Conservation (phyloP, 2,888 invertebrate genomes). For the Plagodis dolabraria region DNA sequence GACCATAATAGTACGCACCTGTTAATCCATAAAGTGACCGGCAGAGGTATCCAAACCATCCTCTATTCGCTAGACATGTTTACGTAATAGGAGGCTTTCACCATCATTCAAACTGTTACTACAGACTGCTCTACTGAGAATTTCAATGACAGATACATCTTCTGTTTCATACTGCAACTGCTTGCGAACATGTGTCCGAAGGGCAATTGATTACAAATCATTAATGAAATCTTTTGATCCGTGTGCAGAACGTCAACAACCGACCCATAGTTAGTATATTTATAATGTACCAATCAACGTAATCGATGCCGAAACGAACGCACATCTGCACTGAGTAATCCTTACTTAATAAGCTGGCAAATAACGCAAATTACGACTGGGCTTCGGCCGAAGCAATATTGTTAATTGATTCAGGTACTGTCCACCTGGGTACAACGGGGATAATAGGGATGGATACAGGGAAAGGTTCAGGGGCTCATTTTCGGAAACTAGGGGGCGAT, state of each 20-base stretch:
- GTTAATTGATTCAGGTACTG: slow-evolving; percentile 73
- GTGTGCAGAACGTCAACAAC: slow-evolving; percentile 8
- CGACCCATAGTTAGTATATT: neutral
- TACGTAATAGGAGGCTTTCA: too few relatives aligned
- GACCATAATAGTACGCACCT: too few relatives aligned
- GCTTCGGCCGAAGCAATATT: slow-evolving; percentile 53
- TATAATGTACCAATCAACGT: slow-evolving; percentile 27
- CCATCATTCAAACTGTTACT: too few relatives aligned
- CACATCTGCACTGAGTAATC: slow-evolving; percentile 23
- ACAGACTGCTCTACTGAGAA: too few relatives aligned
- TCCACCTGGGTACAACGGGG: slow-evolving; percentile 63
- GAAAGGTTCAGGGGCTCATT: slow-evolving; percentile 4
- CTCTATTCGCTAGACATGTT: too few relatives aligned
- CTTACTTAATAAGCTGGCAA: slow-evolving; percentile 50
- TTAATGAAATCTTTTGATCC: neutral
- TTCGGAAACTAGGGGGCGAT: neutral
- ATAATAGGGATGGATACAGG: slow-evolving; percentile 27
- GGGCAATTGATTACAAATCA: neutral
- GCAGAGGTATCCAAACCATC: too few relatives aligned
- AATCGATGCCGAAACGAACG: slow-evolving; percentile 12
- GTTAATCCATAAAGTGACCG: too few relatives aligned
- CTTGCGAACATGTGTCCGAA: neutral
- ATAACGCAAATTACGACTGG: slow-evolving; percentile 54
- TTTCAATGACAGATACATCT: too few relatives aligned
- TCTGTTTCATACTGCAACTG: too few relatives aligned